Conservation (phyloP, 2,797 vertebrate genomes). For the Saxicola maurus region DNA sequence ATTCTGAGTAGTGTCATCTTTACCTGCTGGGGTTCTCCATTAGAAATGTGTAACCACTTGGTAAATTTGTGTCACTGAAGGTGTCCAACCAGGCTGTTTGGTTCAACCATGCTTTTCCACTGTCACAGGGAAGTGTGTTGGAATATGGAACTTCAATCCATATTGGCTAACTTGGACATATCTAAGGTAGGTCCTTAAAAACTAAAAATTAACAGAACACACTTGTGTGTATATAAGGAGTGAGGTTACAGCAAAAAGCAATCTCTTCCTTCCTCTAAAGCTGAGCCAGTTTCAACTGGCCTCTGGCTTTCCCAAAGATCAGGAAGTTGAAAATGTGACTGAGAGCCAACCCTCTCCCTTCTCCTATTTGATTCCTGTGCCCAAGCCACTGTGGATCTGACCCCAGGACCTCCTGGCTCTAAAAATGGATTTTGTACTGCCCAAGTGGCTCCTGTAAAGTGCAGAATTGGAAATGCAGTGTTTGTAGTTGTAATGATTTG, state of each 20-base stretch:
- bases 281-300: not conserved
- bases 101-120: not conserved
- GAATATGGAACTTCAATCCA: not conserved
- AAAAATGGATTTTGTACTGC: conserved; percentile 12
- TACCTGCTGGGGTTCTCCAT: rapidly evolving
- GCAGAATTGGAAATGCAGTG: not conserved
- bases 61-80: not conserved
- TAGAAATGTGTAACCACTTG: not conserved
- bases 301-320: not conserved
- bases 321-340: not conserved
- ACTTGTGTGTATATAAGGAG: not conserved
- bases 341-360: not conserved
- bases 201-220: not conserved
- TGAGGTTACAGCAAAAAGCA: not conserved
- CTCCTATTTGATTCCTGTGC: conserved; percentile 6
- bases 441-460: not conserved
- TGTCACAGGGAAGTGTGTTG: not conserved
- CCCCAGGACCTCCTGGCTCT: conserved; percentile 18
- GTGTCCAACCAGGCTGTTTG: not conserved
- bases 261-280: not conserved
- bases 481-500: conserved; percentile 32
- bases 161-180: not conserved
- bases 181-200: not conserved
- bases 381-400: not conserved
- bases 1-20: not conserved